Conservation (phyloP, 2,113 vertebrate species). For the Gasterosteus nipponicus region DNA sequence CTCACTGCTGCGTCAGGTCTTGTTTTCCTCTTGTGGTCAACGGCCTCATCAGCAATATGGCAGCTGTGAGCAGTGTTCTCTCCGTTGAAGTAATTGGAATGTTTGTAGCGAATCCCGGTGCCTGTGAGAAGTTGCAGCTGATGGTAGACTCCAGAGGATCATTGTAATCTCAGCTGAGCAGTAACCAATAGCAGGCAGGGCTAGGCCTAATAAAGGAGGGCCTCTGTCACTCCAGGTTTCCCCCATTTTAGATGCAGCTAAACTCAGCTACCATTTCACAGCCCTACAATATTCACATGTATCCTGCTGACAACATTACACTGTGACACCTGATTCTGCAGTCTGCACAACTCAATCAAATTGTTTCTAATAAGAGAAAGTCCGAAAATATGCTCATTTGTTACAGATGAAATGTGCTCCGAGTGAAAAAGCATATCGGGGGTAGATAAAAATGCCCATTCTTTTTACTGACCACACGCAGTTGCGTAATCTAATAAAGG, state of each 20-base stretch:
- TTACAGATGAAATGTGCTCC: constrained; percentile 17
- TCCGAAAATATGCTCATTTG: constrained; percentile 14
- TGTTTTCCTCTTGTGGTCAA: constrained; percentile 58
- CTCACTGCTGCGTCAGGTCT: constrained; percentile 68
- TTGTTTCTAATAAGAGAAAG: constrained; percentile 10
- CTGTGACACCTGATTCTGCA: constrained; percentile 18
- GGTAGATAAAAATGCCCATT: constrained; percentile 6
- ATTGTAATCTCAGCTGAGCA: constrained; percentile 58
- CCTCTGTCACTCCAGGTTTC: constrained; percentile 75
- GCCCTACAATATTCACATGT: constrained; percentile 46
- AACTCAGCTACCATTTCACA: constrained; percentile 77
- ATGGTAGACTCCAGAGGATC: constrained; percentile 40
- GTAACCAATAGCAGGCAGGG: constrained; percentile 58
- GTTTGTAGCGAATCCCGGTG: constrained; percentile 56
- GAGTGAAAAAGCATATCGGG: constrained; percentile 56
- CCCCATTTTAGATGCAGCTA: constrained; percentile 80
- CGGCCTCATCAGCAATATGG: constrained; percentile 69
- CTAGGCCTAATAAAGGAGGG: constrained; percentile 70
- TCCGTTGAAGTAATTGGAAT: constrained; percentile 45
- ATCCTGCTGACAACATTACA: constrained; percentile 28
- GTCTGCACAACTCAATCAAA: constrained; percentile 18
- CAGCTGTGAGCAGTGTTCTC: constrained; percentile 60
- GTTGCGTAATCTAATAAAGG: constrained; percentile 57
- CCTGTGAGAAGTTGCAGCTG: constrained; percentile 48
- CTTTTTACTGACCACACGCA: constrained; percentile 9